Evolutionary conservation across 2,113 vertebrate genomes (phyloP), one percentile per base, ranked within the genome.

Genomic region (Seriola quinqueradiata): DNA sequence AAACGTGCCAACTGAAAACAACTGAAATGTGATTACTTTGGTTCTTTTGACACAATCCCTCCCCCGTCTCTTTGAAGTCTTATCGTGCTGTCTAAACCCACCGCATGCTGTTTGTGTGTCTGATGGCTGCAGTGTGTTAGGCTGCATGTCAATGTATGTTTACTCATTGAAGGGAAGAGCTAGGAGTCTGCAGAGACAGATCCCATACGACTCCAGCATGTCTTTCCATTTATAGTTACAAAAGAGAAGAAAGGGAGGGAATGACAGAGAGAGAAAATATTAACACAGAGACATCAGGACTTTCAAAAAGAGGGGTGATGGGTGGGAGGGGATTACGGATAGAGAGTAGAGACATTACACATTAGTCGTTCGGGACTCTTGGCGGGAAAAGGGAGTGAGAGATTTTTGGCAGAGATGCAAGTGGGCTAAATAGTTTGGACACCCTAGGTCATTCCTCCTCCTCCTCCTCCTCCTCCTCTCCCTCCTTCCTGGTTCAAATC

Each of bases 341-440:
- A 11, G 38, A 0, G n/a, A 80, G 28, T 32, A 73, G 59, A 79
- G 93, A 92, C 74, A 44, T 79, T 59, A 63, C 73, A 89, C 77
- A 85, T 90, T 86, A 94, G 91, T 83, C 90, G 90, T 79, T 86
- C 66, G 91, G 93, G 94, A 96, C 93, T 95, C 91, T 93, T 94
- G 93, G 94, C 94, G 81, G 77, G 79, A 66, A 85, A 32, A 42
- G 69, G 19, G 38, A 21, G 69, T 12, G 17, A 66, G 54, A 52
- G 57, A 32, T 50, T 85, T 89, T 85, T 92, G 90, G 94, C 94
- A 74, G 65, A 61, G 87, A 75, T 90, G 91, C 96, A 96, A 95
- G 14, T 89, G 87, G 94, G 90, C 91, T 91, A 91, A 93, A 94
- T 95, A 96, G 85, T 91, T 90, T 85, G 70, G 77, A 88, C 70